Evolutionary conservation across 2,797 vertebrate genomes (phyloP).

Genomic region (Sebastes taczanowskii): DNA sequence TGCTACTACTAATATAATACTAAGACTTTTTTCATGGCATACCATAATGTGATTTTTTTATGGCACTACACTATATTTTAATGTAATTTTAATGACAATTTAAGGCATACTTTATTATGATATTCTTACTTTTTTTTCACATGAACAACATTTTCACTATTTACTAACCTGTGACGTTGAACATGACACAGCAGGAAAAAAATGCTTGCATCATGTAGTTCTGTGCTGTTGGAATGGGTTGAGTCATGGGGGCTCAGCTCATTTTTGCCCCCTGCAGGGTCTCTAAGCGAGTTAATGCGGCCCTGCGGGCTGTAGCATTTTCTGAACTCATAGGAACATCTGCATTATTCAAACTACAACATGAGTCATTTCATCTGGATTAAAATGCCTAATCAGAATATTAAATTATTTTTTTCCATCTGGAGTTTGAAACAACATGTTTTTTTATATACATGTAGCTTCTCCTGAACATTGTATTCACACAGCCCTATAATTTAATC

Average conservation of each 20-base stretch:
- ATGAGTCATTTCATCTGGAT: too few relatives aligned
- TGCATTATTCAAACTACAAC: not conserved
- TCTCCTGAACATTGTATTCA: not conserved
- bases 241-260: not conserved
- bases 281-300: accelerated
- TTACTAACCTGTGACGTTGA: too few relatives aligned
- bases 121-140: too few relatives aligned
- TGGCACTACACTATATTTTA: too few relatives aligned
- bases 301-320: not conserved
- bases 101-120: too few relatives aligned
- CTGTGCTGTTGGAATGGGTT: not conserved
- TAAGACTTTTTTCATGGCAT: too few relatives aligned
- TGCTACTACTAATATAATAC: too few relatives aligned
- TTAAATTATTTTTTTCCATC: not conserved
- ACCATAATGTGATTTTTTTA: too few relatives aligned
- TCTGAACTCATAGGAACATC: not conserved
- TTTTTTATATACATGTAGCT: not conserved
- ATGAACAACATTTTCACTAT: too few relatives aligned
- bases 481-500: not conserved
- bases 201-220: accelerated
- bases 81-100: too few relatives aligned
- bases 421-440: not conserved
- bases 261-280: not conserved
- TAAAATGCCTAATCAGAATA: too few relatives aligned
- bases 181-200: too few relatives aligned